Base-by-base conservation (phyloP, 1,140 invertebrate genomes). In the Drosophila paulistorum region DNA sequence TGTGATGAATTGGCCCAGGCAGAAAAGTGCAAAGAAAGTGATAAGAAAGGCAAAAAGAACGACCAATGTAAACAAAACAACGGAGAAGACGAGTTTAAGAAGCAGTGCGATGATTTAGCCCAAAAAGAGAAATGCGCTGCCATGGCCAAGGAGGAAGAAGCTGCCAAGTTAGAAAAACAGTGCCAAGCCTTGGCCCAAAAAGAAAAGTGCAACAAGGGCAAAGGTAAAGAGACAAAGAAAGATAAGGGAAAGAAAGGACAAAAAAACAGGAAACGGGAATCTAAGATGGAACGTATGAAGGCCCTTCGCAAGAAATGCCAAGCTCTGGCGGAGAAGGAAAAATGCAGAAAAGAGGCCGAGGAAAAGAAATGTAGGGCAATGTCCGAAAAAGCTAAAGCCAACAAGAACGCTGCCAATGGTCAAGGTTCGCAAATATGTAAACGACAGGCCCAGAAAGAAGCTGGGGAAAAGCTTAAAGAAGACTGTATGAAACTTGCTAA, bases 261-360 rank as follows among this genome's bases (percentile, higher is more conserved):
- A 67, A 42, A 66, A 26, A 54, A 35, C 9, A 23, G 20, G 14
- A 48, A 48, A 10, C 7, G 14, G 3, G 41, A 26, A 65, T 63
- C 58, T 23, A 62, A 39, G 20, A 9, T 35, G 37, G 51, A 54
- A 13, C 26, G 13, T 26, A 5, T 17, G n/a, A 9, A 62, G 7
- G 20, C 35, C n/a, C 64, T 66, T 10, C 57, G 51, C 9, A 62
- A 67, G 14, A 39, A 71, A 10, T 78, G 75, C n/a, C 6, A n/a
- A 6, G 13, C 51, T 45, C 4, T 57, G n/a, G 9, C 9, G 7
- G 10, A 68, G 3, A 23, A 17, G 13, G 11, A 30, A 6, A 41
- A 64, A 33, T 48, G 70, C 7, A 41, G 48, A 3, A 76, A 55
- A 63, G 20, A 67, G 17, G 9, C 9, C 6, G 7, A 68, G 3